Evolutionary conservation across 2,888 invertebrate species (phyloP).

Genomic region (Ochlodes sylvanus): DNA sequence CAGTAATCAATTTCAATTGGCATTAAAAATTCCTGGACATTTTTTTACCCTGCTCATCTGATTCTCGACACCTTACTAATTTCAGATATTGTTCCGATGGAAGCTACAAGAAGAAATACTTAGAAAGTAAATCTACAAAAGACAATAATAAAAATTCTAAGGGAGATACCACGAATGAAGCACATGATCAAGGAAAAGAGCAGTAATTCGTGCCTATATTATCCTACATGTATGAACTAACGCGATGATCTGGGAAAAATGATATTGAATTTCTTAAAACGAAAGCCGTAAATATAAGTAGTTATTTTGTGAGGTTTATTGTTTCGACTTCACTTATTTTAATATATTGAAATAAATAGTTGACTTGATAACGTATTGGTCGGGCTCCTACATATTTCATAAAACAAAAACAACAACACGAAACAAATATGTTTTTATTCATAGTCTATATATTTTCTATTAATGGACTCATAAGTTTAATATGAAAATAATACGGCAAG

Average conservation of each 20-base stretch:
- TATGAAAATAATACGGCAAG: not conserved
- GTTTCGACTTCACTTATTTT: not conserved
- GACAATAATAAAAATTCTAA: conserved; percentile 42
- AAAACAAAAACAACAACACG: not conserved
- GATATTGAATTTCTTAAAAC: too few relatives aligned
- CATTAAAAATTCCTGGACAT: too few relatives aligned
- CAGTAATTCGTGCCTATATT: not conserved
- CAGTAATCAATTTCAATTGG: too few relatives aligned
- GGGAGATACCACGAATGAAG: conserved; percentile 34
- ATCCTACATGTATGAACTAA: too few relatives aligned
- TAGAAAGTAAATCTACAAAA: conserved; percentile 66
- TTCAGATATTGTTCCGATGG: conserved; percentile 85
- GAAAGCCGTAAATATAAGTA: too few relatives aligned
- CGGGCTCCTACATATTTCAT: not conserved
- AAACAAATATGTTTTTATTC: not conserved
- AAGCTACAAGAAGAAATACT: conserved; percentile 85
- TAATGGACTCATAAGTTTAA: not conserved
- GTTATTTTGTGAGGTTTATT: not conserved
- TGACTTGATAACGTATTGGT: too few relatives aligned
- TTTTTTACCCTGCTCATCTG: too few relatives aligned
- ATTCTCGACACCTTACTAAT: too few relatives aligned
- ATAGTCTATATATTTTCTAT: not conserved
- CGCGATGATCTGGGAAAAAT: too few relatives aligned
- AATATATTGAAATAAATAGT: too few relatives aligned
- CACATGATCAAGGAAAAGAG: conserved; percentile 1